These are phyloP conservation scores for Heliangelus exortis DNA, from an alignment of 2,797 vertebrate genomes.

Conservation along the genomic window DNA sequence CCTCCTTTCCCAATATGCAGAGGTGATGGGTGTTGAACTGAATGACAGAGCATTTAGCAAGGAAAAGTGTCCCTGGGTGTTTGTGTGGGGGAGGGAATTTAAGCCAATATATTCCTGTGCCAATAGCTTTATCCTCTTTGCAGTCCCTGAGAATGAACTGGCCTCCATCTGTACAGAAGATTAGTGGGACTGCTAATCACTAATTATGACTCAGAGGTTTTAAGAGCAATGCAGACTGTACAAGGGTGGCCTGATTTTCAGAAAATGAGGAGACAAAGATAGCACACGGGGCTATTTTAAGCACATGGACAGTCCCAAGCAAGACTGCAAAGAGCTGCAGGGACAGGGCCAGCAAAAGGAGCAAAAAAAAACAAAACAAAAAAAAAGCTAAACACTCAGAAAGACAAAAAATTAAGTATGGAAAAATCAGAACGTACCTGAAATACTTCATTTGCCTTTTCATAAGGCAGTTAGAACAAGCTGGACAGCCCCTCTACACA, in stretches of 20 bases:
- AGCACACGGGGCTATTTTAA: slow-evolving; percentile 25
- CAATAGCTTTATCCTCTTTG: slow-evolving; percentile 71
- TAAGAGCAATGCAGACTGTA: slow-evolving; percentile 30
- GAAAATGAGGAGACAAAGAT: slow-evolving; percentile 42
- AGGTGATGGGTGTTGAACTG: background rate
- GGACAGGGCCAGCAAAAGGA: background rate
- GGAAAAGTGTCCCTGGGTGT: background rate
- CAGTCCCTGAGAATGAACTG: slow-evolving; percentile 34
- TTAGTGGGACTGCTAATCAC: slow-evolving; percentile 66
- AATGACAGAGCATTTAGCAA: background rate
- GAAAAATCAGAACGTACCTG: background rate
- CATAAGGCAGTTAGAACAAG: background rate
- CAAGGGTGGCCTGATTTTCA: slow-evolving; percentile 53
- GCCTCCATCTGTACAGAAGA: slow-evolving; percentile 69
- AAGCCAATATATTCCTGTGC: slow-evolving; percentile 65
- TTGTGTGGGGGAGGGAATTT: slow-evolving; percentile 31
- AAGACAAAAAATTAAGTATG: background rate
- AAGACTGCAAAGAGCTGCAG: background rate
- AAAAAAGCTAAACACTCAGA: background rate
- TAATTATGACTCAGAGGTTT: slow-evolving; percentile 70
- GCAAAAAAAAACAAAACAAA: background rate
- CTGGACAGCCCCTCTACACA: background rate
- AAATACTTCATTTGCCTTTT: background rate
- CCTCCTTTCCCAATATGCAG: background rate
- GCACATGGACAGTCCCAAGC: background rate